Evolutionary conservation across 2,888 invertebrate genomes (phyloP).

Genomic region (Drosophila ochracea): DNA sequence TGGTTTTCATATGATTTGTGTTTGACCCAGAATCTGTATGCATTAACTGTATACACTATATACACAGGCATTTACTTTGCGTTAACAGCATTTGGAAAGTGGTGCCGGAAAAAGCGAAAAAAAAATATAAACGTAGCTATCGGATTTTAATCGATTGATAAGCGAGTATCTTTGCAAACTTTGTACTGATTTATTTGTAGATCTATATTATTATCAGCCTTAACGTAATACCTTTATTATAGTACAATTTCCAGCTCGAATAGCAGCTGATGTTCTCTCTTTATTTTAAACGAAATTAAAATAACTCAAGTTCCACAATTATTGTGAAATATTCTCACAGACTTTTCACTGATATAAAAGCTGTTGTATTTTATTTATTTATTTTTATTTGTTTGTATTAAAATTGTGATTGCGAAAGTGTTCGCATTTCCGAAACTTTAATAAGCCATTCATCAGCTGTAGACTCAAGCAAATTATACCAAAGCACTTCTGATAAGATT

Average conservation of each 20-base stretch:
- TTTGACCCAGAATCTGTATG: slow-evolving; percentile 3
- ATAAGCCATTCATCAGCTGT: neutral
- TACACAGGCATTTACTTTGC: neutral
- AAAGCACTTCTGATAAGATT: slow-evolving; percentile 36
- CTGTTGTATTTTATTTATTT: neutral
- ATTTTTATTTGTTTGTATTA: neutral
- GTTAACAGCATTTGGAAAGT: neutral
- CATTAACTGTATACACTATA: neutral
- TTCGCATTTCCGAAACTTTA: neutral
- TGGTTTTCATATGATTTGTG: slow-evolving; percentile 12
- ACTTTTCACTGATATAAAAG: neutral
- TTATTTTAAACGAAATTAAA: neutral
- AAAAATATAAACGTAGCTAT: neutral
- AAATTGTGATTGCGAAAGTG: neutral
- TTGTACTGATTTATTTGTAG: neutral
- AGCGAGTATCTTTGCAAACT: neutral
- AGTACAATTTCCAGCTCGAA: neutral
- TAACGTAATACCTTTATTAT: neutral
- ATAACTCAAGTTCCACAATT: neutral
- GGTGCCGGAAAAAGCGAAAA: neutral
- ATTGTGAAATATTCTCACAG: neutral
- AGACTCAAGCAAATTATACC: neutral
- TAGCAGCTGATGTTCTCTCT: neutral
- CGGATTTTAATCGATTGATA: neutral
- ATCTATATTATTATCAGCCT: neutral